A percentile compares a stretch with the other conserved stretches of the same genome.
These are phyloP conservation scores for Matsumurasca onukii DNA, from an alignment of 1,140 invertebrate species.

Conservation along the genomic window DNA sequence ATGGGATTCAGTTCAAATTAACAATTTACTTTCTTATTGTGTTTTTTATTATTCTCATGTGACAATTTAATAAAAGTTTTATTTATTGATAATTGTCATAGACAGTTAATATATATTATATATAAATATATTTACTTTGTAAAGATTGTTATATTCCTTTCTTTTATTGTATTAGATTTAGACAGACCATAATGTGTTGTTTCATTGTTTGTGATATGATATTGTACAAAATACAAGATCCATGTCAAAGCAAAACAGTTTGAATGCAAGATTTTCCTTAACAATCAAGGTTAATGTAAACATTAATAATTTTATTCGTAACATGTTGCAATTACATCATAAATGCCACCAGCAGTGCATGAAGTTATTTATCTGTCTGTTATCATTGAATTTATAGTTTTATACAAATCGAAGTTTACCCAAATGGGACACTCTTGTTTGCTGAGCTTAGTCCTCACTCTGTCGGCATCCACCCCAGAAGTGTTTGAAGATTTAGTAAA, in stretches of 20 bases:
- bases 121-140: conserved; percentile 25
- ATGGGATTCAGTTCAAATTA: conserved; percentile 26
- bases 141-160: conserved; percentile 15
- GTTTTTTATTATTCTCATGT: conserved; percentile 1
- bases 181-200: conserved; percentile 14
- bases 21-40: conserved; percentile 10
- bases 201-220: conserved; percentile 25
- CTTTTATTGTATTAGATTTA: conserved; percentile 18
- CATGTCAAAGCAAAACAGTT: conserved; percentile 5
- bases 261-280: too few relatives aligned
- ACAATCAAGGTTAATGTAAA: too few relatives aligned
- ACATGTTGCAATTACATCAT: too few relatives aligned
- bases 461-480: too few relatives aligned
- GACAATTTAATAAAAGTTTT: conserved; percentile 11
- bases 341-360: too few relatives aligned
- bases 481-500: too few relatives aligned
- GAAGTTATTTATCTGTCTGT: too few relatives aligned
- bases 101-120: conserved; percentile 17
- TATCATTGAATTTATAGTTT: too few relatives aligned
- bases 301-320: too few relatives aligned
- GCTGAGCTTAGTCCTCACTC: too few relatives aligned
- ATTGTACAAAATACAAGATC: conserved; percentile 17
- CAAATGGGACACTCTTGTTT: too few relatives aligned
- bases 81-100: background rate
- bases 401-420: too few relatives aligned